Conservation (phyloP, 2,888 invertebrate species). For the Ophonus ardosiacus region DNA sequence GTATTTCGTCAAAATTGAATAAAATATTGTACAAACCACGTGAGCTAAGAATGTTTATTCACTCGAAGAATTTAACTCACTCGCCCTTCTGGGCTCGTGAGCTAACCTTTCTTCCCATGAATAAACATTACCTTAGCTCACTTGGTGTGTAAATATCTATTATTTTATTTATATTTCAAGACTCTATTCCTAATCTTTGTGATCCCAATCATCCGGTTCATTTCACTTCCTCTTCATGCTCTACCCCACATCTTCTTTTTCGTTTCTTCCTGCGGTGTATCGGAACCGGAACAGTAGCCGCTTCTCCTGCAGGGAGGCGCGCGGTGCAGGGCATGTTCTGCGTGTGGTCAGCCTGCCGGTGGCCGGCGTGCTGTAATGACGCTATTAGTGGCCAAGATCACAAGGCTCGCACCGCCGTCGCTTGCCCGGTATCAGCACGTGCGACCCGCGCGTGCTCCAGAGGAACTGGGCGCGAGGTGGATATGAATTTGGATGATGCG, state of each 20-base stretch:
- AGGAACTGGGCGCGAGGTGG: not conserved
- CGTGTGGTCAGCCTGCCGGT: conserved; percentile 58
- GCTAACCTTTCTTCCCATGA: no score
- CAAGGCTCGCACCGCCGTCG: conserved; percentile 67
- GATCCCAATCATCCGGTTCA: not conserved
- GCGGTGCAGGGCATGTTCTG: not conserved
- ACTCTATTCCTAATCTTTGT: no score
- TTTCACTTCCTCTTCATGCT: not conserved
- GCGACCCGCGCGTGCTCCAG: conserved; percentile 39
- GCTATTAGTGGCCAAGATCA: conserved; percentile 72
- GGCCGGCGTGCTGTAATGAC: conserved; percentile 67
- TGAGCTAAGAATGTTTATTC: no score
- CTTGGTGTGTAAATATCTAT: no score
- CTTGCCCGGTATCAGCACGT: conserved; percentile 32
- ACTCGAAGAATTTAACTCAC: no score
- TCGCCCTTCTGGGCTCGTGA: no score
- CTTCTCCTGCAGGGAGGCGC: no score
- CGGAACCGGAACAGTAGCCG: not conserved
- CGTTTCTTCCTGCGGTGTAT: not conserved
- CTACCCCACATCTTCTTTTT: not conserved
- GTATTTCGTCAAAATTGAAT: no score
- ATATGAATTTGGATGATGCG: no score
- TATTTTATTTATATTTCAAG: no score
- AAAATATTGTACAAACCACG: no score
- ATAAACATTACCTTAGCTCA: no score